Base-by-base conservation (phyloP, 2,797 vertebrate genomes). In the Cyprinodon diabolis region DNA sequence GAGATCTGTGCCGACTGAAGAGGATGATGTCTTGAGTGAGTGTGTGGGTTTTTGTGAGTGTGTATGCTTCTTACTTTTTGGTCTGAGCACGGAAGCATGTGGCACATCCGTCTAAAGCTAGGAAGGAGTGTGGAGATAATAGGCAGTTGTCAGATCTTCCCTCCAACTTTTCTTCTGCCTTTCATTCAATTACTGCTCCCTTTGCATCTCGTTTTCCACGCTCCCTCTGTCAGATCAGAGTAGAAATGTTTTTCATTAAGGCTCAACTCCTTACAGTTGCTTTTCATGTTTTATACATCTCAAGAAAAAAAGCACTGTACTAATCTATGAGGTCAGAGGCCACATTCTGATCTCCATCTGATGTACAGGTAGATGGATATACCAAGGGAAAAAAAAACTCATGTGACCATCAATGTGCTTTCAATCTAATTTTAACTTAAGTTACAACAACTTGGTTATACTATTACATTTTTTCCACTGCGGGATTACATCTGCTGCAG, bases 81-180 rank as follows among this genome's bases (percentile, higher is more conserved):
- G 67, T 63, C 47, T 78, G 76, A 56, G 68, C 70, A 66, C 66
- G 66, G 60, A 72, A 43, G 55, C 5, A 21, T 72, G 72, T 37
- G 66, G 49, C 47, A 23, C 45, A 69, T 76, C 72, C 73, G 68
- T 84, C 68, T 73, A 72, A 86, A 55, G 80, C 84, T 75, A 80
- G 69, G 85, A 90, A 83, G 94, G 94, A 94, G 91, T 87, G 84
- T 93, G 91, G 93, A 95, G 95, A 96, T 97, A 96, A 95, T 95
- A 94, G 96, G 95, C 96, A 95, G 95, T 95, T 96, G 96, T 96
- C 95, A 96, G 95, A 96, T 97, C 96, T 96, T 93, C 88, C 82
- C 82, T 80, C 79, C 86, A 86, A 88, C 81, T 45, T 63, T 84
- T 89, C 82, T 74, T 79, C 84, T n/a, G 78, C 87, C 83, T 86